Conservation (phyloP, 2,797 vertebrate genomes). For the Nannoperca australis region DNA sequence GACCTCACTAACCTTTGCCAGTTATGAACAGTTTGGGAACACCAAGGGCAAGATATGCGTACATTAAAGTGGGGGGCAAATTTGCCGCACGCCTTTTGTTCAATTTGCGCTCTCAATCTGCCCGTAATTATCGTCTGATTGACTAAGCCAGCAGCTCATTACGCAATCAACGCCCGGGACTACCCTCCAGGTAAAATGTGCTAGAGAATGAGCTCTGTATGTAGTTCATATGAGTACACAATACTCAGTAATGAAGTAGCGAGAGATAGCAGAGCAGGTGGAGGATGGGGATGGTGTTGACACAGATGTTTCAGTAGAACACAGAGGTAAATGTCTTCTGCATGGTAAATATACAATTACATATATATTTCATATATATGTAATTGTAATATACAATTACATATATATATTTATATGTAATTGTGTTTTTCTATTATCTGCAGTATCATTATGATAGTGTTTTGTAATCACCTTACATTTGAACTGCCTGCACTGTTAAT, state of each 20-base stretch:
- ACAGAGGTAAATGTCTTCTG: neutral
- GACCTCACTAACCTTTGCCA: conserved; percentile 65
- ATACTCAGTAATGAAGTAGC: neutral
- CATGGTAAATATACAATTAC: no score
- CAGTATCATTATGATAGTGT: no score
- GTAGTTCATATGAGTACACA: conserved; percentile 30
- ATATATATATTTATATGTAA: no score
- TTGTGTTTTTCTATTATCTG: no score
- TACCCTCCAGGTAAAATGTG: conserved; percentile 52
- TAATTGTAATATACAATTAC: no score
- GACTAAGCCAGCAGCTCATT: conserved; percentile 54
- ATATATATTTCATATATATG: no score
- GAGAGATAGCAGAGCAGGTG: neutral
- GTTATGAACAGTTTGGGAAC: conserved; percentile 38
- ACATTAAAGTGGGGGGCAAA: neutral
- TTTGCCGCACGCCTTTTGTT: conserved; percentile 43
- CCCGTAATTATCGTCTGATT: conserved; percentile 63
- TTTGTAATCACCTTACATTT: no score
- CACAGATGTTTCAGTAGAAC: neutral
- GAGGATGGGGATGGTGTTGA: conserved; percentile 11
- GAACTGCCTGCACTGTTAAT: no score
- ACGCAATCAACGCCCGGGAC: conserved; percentile 48
- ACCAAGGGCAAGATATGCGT: conserved; percentile 20
- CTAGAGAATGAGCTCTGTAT: conserved; percentile 22
- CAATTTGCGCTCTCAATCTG: conserved; percentile 56